Evolutionary conservation across 2,113 vertebrate genomes (phyloP).

Genomic region (Nothobranchius kuhntae): DNA sequence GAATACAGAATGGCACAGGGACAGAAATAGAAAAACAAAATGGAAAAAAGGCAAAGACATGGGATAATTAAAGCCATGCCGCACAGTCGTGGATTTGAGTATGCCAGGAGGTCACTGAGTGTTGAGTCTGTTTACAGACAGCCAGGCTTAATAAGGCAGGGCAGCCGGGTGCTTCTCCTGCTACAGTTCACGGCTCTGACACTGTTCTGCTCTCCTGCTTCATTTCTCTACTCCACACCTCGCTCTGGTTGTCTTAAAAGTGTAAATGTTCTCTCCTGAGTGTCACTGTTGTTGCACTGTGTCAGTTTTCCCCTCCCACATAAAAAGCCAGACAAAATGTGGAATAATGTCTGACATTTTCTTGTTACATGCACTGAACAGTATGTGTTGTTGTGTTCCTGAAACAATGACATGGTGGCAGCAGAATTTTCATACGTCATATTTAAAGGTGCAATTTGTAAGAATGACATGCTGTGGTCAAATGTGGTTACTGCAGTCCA

Average conservation of each 20-base stretch:
- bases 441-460: too few species aligned
- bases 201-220: neutral
- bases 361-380: neutral
- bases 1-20: conserved; percentile 8
- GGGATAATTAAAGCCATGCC: conserved; percentile 61
- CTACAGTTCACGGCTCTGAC: conserved; percentile 15
- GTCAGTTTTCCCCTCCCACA: neutral
- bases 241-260: conserved; percentile 20
- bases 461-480: too few species aligned
- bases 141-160: conserved; percentile 57
- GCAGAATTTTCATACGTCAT: too few species aligned
- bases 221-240: conserved; percentile 12
- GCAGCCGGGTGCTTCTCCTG: conserved; percentile 22
- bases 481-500: too few species aligned
- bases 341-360: neutral
- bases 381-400: neutral
- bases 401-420: neutral
- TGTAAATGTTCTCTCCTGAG: conserved; percentile 14
- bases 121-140: conserved; percentile 60
- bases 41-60: conserved; percentile 5
- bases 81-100: conserved; percentile 46
- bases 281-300: conserved; percentile 4
- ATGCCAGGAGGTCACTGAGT: conserved; percentile 67
- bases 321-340: neutral
- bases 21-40: neutral